Base-by-base conservation (phyloP, 1,140 invertebrate species). In the Coelopa frigida region DNA sequence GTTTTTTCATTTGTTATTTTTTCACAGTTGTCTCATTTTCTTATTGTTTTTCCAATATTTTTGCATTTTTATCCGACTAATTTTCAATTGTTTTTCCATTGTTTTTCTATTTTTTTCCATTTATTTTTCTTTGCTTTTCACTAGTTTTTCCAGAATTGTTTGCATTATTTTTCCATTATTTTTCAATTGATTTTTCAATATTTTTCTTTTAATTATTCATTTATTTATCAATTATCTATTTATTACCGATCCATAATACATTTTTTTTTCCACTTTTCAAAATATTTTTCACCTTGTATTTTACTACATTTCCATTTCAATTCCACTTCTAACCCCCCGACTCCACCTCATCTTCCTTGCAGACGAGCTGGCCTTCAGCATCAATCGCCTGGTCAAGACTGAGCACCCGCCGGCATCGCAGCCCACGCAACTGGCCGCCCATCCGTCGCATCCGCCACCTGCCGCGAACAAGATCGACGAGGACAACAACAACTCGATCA, bases 341-440 rank as follows among this genome's bases (percentile, higher is more conserved):
- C 67, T 68, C n/a, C n/a, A n/a, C n/a, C 55, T 46, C 76, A 39
- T 22, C 27, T n/a, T 73, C 11, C 20, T 54, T 59, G 3, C 77
- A 84, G 82, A 82, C 55, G 76, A 77, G 54, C 82, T 84, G 48
- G 83, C 83, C 56, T 85, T 85, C 57, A 82, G 82, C 37, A 78
- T 85, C 53, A 82, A 74, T 64, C 75, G 82, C 52, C 66, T 85
- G 49, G 78, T 85, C 37, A 73, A 66, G 54, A 57, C 62, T 54
- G 59, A 76, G 27, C 77, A 79, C 51, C 74, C 77, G 54, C 73
- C 75, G 37, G 75, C n/a, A n/a, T 79, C 33, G 74, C 81, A 29
- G 8, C 27, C 27, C 8, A 14, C 27, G 8, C 53, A 70, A 75
- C 49, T 76, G 75, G 49, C 56, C 71, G 73, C 55, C 70, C 72